These are phyloP conservation scores for Cataglyphis albicans DNA, from an alignment of 2,888 invertebrate genomes.

Conservation along the genomic window DNA sequence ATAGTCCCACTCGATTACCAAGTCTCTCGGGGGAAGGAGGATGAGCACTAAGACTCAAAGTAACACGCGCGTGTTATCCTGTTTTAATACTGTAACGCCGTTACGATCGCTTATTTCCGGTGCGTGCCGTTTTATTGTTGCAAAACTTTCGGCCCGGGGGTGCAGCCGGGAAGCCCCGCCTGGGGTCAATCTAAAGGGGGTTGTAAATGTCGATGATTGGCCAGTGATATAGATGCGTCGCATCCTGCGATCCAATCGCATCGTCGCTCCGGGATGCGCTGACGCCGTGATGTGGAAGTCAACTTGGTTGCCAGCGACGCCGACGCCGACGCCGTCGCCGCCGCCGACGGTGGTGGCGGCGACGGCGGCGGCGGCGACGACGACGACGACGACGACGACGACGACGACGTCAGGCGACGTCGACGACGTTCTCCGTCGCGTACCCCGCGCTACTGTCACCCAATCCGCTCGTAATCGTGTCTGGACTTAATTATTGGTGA, in stretches of 20 bases:
- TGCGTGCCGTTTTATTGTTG: conserved; percentile 68
- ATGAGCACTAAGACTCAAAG: background rate
- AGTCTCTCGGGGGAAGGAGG: background rate
- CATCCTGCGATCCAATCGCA: conserved; percentile 79
- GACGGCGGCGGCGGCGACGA: conserved; percentile 85
- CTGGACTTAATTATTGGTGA: conserved; percentile 86
- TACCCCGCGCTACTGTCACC: conserved; percentile 82
- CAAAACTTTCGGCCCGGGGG: conserved; percentile 56
- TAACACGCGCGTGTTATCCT: conserved; percentile 38
- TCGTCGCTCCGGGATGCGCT: conserved; percentile 87
- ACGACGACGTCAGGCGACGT: conserved; percentile 89
- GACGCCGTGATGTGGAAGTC: conserved; percentile 83
- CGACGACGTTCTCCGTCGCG: conserved; percentile 85
- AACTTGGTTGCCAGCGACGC: conserved; percentile 59
- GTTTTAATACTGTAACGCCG: conserved; percentile 58
- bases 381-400: conserved; percentile 73
- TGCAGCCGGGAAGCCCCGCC: conserved; percentile 81
- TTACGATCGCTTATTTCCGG: conserved; percentile 59
- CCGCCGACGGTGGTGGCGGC: conserved; percentile 64
- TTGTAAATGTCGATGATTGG: conserved; percentile 77
- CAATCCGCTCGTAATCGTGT: conserved; percentile 82
- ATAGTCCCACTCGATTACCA: background rate
- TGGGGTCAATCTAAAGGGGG: conserved; percentile 83
- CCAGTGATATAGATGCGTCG: conserved; percentile 87
- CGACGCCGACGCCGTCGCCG: conserved; percentile 63